Percentiles rank a stretch among this genome's conserved stretches.
Conservation (phyloP, 2,888 invertebrate species). For the Spodoptera littoralis region DNA sequence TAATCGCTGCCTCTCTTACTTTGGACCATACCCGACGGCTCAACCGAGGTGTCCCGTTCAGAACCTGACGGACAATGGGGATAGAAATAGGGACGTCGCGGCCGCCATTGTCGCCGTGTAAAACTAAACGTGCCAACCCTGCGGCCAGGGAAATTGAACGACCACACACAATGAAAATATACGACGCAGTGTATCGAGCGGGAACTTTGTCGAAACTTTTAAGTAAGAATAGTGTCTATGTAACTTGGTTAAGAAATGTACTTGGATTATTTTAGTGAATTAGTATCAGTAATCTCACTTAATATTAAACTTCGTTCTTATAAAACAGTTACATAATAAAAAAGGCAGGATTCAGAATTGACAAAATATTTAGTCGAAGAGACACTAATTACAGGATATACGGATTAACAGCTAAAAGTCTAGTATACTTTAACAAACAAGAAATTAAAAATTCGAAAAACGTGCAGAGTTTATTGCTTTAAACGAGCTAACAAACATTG, state of each 20-base stretch:
- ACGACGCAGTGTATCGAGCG: background rate
- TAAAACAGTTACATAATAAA: too few relatives aligned
- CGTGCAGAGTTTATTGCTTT: conserved; percentile 1
- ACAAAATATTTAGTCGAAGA: too few relatives aligned
- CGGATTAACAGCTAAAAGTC: too few relatives aligned
- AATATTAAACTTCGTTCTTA: too few relatives aligned
- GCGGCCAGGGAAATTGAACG: conserved; percentile 47
- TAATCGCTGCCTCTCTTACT: conserved; percentile 6
- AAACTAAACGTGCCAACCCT: conserved; percentile 62
- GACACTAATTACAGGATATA: too few relatives aligned
- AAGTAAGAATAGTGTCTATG: background rate
- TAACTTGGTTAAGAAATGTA: too few relatives aligned
- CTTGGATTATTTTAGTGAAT: too few relatives aligned
- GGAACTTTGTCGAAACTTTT: background rate
- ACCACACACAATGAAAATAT: conserved; percentile 7
- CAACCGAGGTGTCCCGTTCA: conserved; percentile 75
- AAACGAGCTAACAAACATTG: conserved; percentile 9
- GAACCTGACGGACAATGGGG: conserved; percentile 78
- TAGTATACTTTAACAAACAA: too few relatives aligned
- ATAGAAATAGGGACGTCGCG: conserved; percentile 66
- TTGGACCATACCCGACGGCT: conserved; percentile 32
- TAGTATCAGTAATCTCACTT: too few relatives aligned
- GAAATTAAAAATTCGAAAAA: too few relatives aligned
- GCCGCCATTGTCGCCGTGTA: conserved; percentile 71
- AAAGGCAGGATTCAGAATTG: too few relatives aligned